These are phyloP conservation scores for Pelmatolapia mariae DNA, from an alignment of 2,113 vertebrate genomes.

Conservation along the genomic window DNA sequence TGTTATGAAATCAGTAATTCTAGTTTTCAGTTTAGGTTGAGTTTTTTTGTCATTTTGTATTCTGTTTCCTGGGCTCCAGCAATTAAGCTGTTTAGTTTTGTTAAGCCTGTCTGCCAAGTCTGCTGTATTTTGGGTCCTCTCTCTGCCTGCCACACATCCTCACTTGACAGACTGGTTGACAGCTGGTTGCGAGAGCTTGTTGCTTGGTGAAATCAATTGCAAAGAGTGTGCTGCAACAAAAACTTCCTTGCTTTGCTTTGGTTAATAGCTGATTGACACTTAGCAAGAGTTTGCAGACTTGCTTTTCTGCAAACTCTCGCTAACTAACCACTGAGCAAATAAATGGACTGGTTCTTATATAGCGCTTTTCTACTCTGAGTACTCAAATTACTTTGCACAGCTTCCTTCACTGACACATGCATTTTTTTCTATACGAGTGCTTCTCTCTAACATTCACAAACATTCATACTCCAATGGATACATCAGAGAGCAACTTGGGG, in stretches of 20 bases:
- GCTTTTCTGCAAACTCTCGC: neutral
- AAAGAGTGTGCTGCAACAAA: neutral
- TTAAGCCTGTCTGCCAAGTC: neutral
- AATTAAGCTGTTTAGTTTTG: neutral
- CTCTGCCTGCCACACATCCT: neutral
- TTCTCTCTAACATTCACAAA: neutral
- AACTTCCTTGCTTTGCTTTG: neutral
- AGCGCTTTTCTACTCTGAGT: neutral
- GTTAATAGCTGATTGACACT: neutral
- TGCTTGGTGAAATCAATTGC: neutral
- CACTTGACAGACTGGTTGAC: neutral
- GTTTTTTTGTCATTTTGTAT: neutral
- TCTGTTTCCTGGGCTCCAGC: neutral
- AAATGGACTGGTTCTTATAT: neutral
- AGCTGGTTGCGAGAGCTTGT: neutral
- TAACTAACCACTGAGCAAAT: neutral
- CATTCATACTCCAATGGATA: neutral
- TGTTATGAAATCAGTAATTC: neutral
- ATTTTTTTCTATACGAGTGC: neutral
- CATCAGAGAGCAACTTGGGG: neutral
- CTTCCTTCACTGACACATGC: neutral
- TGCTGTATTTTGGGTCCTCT: neutral
- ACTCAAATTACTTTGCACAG: neutral
- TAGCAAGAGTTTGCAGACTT: neutral
- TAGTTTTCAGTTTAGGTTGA: neutral